phyloP scores from a whole-genome alignment of 2,888 invertebrate species.

The Bursaphelenchus okinawaensis region DNA sequence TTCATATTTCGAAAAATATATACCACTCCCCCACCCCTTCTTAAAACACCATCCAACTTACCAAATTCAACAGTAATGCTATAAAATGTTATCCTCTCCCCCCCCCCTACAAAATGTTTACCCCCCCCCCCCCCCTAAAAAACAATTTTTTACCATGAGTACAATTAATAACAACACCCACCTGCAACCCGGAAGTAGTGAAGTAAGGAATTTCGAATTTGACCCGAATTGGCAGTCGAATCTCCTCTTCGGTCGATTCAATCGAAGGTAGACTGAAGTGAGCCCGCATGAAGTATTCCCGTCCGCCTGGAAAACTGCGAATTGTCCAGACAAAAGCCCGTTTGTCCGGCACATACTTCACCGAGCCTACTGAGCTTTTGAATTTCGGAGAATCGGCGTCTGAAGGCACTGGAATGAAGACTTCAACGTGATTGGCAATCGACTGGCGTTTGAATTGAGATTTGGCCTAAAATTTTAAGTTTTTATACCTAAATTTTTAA shows the following conservation, averaged over 20 bases:
- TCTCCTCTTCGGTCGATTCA: conserved; percentile 84
- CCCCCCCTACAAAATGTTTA: too few relatives aligned
- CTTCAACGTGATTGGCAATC: conserved; percentile 96
- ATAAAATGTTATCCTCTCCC: too few relatives aligned
- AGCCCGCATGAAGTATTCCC: conserved; percentile 94
- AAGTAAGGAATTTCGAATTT: conserved; percentile 99
- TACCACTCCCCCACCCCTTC: too few relatives aligned
- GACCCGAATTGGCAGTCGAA: conserved; percentile 93
- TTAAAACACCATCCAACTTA: too few relatives aligned
- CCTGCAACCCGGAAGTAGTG: conserved; percentile 96
- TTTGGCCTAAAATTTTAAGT: conserved; percentile 67
- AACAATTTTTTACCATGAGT: too few relatives aligned
- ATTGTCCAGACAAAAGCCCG: conserved; percentile 83
- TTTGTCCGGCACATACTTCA: conserved; percentile 92
- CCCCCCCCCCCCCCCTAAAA: too few relatives aligned
- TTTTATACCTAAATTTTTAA: too few relatives aligned
- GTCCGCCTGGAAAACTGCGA: conserved; percentile 67
- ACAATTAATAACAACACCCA: too few relatives aligned
- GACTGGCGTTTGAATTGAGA: conserved; percentile 95
- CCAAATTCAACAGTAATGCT: too few relatives aligned
- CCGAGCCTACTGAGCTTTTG: conserved; percentile 61
- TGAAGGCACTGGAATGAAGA: conserved; percentile 85
- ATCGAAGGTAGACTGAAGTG: conserved; percentile 95
- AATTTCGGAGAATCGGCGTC: conserved; percentile 96
- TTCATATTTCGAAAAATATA: too few relatives aligned